Evolutionary conservation across 2,797 vertebrate species (phyloP).

Genomic region (Sebastes steindachneri): DNA sequence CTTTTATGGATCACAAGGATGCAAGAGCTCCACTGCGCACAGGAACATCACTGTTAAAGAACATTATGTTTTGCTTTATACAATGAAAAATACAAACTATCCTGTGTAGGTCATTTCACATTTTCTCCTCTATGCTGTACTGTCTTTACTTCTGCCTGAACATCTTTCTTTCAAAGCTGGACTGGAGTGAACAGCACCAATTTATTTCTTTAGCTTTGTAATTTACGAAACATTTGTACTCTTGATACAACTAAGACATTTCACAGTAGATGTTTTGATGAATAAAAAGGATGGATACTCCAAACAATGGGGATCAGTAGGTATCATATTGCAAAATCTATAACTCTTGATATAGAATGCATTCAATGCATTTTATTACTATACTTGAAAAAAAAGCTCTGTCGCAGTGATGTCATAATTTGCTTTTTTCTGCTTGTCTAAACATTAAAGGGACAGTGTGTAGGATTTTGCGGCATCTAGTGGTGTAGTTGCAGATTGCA

Average conservation of each 20-base stretch:
- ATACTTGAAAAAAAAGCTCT: background rate
- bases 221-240: background rate
- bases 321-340: slow-evolving; percentile 4
- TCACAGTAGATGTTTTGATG: background rate
- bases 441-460: background rate
- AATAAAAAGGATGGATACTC: background rate
- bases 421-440: background rate
- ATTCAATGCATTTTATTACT: slow-evolving; percentile 21
- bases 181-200: background rate
- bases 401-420: background rate
- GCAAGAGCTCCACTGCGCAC: slow-evolving; percentile 36
- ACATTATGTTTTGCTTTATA: slow-evolving; percentile 49
- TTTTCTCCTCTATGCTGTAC: background rate
- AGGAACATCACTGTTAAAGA: slow-evolving; percentile 46
- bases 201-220: background rate
- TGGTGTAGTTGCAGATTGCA: too few species aligned
- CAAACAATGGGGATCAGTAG: background rate
- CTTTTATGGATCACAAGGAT: slow-evolving; percentile 69
- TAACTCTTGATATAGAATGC: slow-evolving; percentile 6
- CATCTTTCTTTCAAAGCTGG: background rate
- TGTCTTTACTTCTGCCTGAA: background rate
- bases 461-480: too few species aligned
- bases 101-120: background rate
- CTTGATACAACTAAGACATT: background rate
- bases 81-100: slow-evolving; percentile 36